Evolutionary conservation across 1,140 invertebrate genomes (phyloP).

Genomic region (Steinernema feltiae): DNA sequence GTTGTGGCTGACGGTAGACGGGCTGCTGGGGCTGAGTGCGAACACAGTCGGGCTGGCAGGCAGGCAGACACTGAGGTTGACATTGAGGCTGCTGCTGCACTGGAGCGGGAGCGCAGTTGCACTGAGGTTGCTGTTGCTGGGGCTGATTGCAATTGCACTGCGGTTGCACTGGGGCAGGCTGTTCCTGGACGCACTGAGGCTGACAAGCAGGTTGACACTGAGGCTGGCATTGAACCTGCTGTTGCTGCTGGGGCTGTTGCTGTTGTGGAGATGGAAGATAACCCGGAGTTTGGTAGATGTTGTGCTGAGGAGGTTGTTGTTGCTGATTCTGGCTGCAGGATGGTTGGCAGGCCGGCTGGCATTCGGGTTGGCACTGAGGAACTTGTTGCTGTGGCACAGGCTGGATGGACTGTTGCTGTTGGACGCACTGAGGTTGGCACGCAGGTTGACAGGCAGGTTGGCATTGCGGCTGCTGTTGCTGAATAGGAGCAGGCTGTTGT

Average conservation of each 20-base stretch:
- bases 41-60: not conserved
- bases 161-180: not conserved
- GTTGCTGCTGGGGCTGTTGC: not conserved
- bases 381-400: no score
- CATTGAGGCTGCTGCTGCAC: not conserved
- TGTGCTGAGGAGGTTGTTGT: no score
- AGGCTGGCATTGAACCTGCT: not conserved
- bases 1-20: not conserved
- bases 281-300: no score
- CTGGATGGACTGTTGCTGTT: no score
- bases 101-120: not conserved
- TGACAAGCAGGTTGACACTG: slow-evolving; percentile 5
- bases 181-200: not conserved
- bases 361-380: no score
- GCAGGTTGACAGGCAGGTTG: no score
- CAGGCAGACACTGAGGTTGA: not conserved
- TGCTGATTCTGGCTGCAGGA: no score
- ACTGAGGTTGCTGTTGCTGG: not conserved
- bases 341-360: no score
- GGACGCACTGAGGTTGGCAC: no score
- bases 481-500: no score
- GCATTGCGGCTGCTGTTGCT: not conserved
- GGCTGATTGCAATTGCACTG: slow-evolving; percentile 3
- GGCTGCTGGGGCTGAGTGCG: not conserved
- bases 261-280: no score